These are phyloP conservation scores for Macroglossus sobrinus DNA, from an alignment of 2,113 vertebrate genomes.

Conservation along the genomic window DNA sequence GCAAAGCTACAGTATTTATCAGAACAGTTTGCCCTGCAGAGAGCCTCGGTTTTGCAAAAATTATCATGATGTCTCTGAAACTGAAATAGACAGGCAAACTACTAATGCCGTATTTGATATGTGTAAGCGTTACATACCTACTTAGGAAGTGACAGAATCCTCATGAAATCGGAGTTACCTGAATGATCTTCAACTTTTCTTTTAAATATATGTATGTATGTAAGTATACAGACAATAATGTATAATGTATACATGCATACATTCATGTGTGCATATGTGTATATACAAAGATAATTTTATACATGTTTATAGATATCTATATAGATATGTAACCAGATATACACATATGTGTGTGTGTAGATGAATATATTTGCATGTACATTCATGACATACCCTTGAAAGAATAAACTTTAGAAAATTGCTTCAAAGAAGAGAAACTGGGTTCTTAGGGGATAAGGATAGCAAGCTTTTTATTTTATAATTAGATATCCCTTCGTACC, in stretches of 20 bases:
- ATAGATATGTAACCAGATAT: not conserved
- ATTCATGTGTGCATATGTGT: too few species aligned
- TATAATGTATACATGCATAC: too few species aligned
- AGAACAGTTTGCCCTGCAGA: not conserved
- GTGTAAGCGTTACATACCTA: not conserved
- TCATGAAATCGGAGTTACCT: not conserved
- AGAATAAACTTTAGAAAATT: not conserved
- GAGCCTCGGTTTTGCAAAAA: not conserved
- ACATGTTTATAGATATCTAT: not conserved
- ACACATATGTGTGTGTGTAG: not conserved
- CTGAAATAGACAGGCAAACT: not conserved
- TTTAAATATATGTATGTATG: not conserved
- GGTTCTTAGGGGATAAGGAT: not conserved
- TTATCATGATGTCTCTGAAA: not conserved
- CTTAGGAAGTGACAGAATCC: not conserved
- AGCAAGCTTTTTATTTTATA: not conserved
- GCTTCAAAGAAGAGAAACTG: not conserved
- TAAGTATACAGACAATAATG: not conserved
- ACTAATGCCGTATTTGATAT: not conserved
- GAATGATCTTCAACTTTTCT: not conserved
- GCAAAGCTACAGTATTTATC: not conserved
- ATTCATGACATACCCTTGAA: not conserved
- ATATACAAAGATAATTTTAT: not conserved
- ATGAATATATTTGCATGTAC: not conserved
- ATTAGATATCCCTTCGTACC: not conserved